Evolutionary conservation across 2,113 vertebrate species (phyloP).

Genomic region (Terrapene triunguis): DNA sequence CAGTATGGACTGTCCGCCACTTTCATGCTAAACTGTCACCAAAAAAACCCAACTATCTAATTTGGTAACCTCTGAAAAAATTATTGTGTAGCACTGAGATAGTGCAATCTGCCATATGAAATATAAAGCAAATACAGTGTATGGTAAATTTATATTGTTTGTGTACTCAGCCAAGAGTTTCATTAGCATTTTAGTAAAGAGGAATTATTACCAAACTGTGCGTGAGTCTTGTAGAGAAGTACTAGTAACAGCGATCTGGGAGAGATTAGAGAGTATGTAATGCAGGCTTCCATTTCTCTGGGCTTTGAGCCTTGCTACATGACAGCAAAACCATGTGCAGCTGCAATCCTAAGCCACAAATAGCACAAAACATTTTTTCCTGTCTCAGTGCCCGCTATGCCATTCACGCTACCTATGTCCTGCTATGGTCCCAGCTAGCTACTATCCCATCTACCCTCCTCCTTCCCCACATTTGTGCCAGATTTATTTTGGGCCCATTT

Average conservation of each 20-base stretch:
- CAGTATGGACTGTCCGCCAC: fast-evolving
- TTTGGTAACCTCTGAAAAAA: background rate
- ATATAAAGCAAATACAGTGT: background rate
- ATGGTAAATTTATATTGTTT: background rate
- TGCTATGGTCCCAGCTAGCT: slow-evolving; percentile 66
- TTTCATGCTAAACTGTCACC: background rate
- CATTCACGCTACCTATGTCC: slow-evolving; percentile 77
- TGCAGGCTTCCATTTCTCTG: background rate
- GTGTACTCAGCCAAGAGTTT: background rate
- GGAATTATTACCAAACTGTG: fast-evolving
- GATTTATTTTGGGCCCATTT: slow-evolving; percentile 80
- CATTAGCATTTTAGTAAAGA: fast-evolving
- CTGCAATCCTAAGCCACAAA: slow-evolving; percentile 84
- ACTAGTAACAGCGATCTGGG: background rate
- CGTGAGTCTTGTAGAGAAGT: background rate
- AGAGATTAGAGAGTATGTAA: background rate
- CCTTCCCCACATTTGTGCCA: slow-evolving; percentile 61
- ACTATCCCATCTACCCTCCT: slow-evolving; percentile 49
- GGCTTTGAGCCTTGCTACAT: background rate
- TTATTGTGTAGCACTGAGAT: background rate
- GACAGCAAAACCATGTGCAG: slow-evolving; percentile 59
- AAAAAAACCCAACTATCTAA: background rate
- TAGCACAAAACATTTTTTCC: slow-evolving; percentile 81
- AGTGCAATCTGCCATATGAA: background rate
- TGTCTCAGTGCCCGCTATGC: slow-evolving; percentile 79